Percentiles rank a stretch among this genome's conserved stretches.
These are phyloP conservation scores for Schrankia costaestrigalis DNA, from an alignment of 2,888 invertebrate genomes.

Conservation along the genomic window DNA sequence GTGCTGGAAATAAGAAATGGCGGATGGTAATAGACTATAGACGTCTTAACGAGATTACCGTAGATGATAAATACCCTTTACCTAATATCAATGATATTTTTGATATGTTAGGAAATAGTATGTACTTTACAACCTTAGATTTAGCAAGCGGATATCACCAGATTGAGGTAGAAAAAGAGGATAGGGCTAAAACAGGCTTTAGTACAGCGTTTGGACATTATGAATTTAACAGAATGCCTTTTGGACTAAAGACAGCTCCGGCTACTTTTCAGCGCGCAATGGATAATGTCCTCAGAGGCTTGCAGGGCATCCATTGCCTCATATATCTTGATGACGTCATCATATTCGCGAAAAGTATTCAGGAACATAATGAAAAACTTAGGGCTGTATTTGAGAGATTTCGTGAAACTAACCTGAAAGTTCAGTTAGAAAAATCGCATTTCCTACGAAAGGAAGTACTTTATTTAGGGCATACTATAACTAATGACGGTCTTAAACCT, in stretches of 20 bases:
- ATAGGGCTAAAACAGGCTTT: no score
- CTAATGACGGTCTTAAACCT: neutral
- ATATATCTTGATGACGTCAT: neutral
- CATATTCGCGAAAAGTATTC: neutral
- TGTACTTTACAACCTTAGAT: neutral
- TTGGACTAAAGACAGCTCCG: neutral
- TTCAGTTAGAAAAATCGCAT: neutral
- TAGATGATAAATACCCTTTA: neutral
- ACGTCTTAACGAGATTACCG: neutral
- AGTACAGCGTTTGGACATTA: no score
- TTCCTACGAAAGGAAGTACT: neutral
- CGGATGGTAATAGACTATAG: neutral
- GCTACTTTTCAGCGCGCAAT: neutral
- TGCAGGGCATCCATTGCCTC: neutral
- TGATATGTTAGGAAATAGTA: neutral
- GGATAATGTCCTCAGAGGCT: neutral
- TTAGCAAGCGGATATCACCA: constrained; percentile 1
- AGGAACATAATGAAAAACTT: neutral
- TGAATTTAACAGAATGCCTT: no score
- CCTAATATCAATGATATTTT: neutral
- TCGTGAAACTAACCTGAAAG: neutral
- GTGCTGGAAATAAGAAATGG: constrained; percentile 27
- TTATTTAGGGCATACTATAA: neutral
- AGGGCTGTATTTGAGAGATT: neutral
- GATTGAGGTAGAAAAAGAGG: no score